Percentiles rank a stretch among this genome's conserved stretches.
phyloP scores from a whole-genome alignment of 2,113 vertebrate genomes.

The Progne subis region DNA sequence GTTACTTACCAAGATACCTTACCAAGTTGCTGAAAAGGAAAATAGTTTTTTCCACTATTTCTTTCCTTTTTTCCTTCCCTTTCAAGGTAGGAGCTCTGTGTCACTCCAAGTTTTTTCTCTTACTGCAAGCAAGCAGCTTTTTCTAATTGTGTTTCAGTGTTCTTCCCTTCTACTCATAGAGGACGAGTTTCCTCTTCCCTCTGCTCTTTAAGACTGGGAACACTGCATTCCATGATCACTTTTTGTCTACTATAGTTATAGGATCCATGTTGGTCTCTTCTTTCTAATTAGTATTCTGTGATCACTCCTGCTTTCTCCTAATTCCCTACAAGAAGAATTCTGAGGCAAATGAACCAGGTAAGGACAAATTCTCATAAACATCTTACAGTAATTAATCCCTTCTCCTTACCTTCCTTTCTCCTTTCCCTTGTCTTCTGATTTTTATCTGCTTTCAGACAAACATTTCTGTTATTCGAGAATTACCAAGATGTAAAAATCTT shows the following conservation, averaged over 20 bases:
- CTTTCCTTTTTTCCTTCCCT: neutral
- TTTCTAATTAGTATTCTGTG: neutral
- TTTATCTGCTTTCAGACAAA: neutral
- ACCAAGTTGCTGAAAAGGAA: neutral
- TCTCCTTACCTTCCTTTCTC: neutral
- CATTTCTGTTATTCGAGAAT: neutral
- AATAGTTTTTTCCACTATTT: neutral
- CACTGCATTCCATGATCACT: neutral
- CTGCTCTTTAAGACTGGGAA: neutral
- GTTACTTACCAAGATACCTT: neutral
- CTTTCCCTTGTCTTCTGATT: neutral
- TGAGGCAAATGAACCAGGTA: neutral
- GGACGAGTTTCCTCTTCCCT: rapidly evolving
- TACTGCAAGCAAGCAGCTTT: neutral
- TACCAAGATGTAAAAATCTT: neutral
- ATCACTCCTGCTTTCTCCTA: neutral
- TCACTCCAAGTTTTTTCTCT: neutral
- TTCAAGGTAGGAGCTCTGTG: neutral
- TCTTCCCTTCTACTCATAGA: neutral
- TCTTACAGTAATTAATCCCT: neutral
- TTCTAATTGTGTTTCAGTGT: neutral
- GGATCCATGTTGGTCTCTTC: neutral
- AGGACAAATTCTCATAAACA: neutral
- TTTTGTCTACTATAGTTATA: neutral
- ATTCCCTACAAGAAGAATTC: neutral